These are phyloP conservation scores for Vanessa tameamea DNA, from an alignment of 1,140 invertebrate species.

Conservation along the genomic window DNA sequence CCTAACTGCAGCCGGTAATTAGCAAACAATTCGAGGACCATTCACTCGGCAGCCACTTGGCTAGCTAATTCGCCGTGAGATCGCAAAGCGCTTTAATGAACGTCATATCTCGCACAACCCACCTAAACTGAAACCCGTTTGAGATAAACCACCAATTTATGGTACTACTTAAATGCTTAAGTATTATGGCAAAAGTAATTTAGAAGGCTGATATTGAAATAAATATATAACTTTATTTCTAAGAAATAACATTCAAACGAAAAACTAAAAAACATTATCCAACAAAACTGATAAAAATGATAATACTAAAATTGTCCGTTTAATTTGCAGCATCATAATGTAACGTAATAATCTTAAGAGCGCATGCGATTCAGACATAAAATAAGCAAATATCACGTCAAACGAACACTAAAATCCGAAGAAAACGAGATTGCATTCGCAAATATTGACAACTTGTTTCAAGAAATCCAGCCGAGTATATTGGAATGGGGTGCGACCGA, in stretches of 20 bases:
- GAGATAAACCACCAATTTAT: constrained; percentile 32
- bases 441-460: constrained; percentile 28
- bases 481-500: constrained; percentile 28
- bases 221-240: constrained; percentile 20
- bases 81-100: constrained; percentile 36
- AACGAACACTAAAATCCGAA: constrained; percentile 20
- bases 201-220: constrained; percentile 11
- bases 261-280: constrained; percentile 1
- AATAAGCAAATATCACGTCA: constrained; percentile 23
- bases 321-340: not conserved
- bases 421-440: constrained; percentile 18
- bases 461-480: constrained; percentile 17
- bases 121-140: constrained; percentile 36
- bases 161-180: constrained; percentile 30
- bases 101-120: constrained; percentile 43
- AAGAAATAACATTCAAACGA: constrained; percentile 1
- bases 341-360: constrained; percentile 15
- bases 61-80: constrained; percentile 39
- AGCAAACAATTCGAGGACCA: constrained; percentile 45
- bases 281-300: not conserved
- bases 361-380: constrained; percentile 17
- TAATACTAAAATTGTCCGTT: not conserved
- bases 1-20: constrained; percentile 39
- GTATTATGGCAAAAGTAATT: constrained; percentile 22
- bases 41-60: constrained; percentile 41